Base-by-base conservation (phyloP, 2,797 vertebrate genomes). In the Rhyacichthys aspro region DNA sequence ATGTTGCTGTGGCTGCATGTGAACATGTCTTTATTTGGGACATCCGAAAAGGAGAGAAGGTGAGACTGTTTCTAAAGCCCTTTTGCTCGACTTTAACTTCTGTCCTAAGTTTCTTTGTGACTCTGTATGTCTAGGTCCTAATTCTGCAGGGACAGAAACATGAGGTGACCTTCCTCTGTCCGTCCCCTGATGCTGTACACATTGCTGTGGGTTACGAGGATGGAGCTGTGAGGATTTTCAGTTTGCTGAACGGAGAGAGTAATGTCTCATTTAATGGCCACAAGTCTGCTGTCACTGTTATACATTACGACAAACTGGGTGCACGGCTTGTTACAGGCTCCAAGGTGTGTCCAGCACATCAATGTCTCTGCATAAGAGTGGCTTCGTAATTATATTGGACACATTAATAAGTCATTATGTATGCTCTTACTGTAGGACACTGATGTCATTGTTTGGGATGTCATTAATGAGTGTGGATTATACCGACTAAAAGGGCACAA, bases 21-120 rank as follows among this genome's bases (percentile, higher is more conserved):
- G 97, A 98, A 53, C 97, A 98, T 8, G 95, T 98, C 43, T 97
- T 99, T 80, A 91, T 99, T 80, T 99, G 97, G 97, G 97, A 98
- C 50, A 81, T 93, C 6, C 89, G 97, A 11, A 98, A 96, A 83
- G 96, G 92, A 43, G 96, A 99, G 84, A 98, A 99, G 95, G 97
- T 98, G 63, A 85, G 90, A 8, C 18, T 36, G 12, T 11, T 38
- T 38, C 16, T 19, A 3, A 38, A 37, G 15, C 36, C 11, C 3
- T 18, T 52, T 18, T 52, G 33, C 11, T 2, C n/a, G 8, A 52
- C 23, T 14, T 8, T 18, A 17, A 11, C 15, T 16, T 38, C 10
- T 38, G 12, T 11, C 9, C 11, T 16, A 1, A 55, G 6, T 38
- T 1, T 45, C 1, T 67, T 14, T 16, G 9, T 34, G 9, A n/a